Evolutionary conservation across 2,797 vertebrate species (phyloP).

Genomic region (Aeoliscus strigatus): DNA sequence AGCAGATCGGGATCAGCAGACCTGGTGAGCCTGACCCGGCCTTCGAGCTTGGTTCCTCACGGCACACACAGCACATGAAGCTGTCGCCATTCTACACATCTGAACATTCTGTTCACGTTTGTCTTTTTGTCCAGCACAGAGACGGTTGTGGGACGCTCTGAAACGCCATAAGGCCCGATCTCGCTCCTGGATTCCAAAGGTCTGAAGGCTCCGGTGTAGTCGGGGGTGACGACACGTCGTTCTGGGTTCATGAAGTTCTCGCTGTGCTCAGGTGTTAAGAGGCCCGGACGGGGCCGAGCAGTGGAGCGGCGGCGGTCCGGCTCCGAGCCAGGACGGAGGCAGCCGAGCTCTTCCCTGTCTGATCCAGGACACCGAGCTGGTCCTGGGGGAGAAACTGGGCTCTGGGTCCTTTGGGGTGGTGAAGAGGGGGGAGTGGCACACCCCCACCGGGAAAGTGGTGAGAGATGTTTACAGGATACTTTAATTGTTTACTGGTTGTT

Average conservation of each 20-base stretch:
- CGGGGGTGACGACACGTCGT: no score
- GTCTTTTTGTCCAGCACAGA: conserved; percentile 68
- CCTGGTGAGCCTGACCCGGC: conserved; percentile 72
- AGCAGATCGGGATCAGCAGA: conserved; percentile 84
- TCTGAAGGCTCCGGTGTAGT: conserved; percentile 21
- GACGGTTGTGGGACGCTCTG: conserved; percentile 78
- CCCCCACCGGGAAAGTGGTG: conserved; percentile 76
- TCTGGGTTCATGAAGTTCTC: background rate
- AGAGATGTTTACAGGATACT: conserved; percentile 20
- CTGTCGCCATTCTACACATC: no score
- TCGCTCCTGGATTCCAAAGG: conserved; percentile 76
- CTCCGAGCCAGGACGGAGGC: conserved; percentile 33
- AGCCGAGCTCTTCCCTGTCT: conserved; percentile 74
- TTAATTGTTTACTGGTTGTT: background rate
- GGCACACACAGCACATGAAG: no score
- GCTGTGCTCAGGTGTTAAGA: conserved; percentile 53
- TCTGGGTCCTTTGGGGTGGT: conserved; percentile 88
- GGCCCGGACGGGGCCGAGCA: conserved; percentile 61
- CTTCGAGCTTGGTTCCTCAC: no score
- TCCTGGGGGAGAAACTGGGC: conserved; percentile 79
- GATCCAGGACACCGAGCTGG: conserved; percentile 83
- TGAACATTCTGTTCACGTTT: no score
- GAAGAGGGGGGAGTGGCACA: conserved; percentile 80
- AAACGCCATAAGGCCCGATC: conserved; percentile 72
- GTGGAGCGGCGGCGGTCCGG: conserved; percentile 17